phyloP scores from a whole-genome alignment of 2,113 vertebrate species.

The Passer domesticus region DNA sequence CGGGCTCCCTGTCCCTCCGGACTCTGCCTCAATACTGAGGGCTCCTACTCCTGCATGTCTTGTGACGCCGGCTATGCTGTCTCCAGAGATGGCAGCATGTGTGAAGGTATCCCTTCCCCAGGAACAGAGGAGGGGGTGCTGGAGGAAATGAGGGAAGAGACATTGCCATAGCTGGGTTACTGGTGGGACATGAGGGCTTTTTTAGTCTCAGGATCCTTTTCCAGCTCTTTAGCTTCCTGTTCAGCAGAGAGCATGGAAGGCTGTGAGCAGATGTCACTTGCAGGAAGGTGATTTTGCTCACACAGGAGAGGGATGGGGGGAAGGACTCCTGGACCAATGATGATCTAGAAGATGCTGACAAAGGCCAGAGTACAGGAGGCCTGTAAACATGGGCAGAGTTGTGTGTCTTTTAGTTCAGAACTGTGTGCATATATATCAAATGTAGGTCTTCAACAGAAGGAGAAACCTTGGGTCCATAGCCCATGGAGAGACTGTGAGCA shows the following conservation, averaged over 20 bases:
- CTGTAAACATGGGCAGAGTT: not conserved
- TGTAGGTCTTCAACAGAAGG: not conserved
- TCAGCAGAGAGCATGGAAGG: not conserved
- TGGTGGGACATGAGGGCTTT: not conserved
- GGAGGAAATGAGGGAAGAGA: not conserved
- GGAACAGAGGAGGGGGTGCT: not conserved
- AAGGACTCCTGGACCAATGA: not conserved
- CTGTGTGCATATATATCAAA: not conserved
- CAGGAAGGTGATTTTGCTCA: not conserved
- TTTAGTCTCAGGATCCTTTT: not conserved
- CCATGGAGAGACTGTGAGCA: not conserved
- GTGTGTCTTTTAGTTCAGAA: not conserved
- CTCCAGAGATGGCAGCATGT: conserved; percentile 78
- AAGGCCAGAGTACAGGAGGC: not conserved
- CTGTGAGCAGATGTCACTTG: not conserved
- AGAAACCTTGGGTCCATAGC: not conserved
- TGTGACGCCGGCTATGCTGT: conserved; percentile 81
- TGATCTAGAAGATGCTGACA: not conserved
- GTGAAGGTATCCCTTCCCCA: conserved; percentile 80
- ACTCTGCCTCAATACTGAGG: conserved; percentile 85
- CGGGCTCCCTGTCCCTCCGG: conserved; percentile 75
- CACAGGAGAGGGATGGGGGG: not conserved
- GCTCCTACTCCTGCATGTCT: conserved; percentile 83
- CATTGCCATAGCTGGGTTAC: not conserved
- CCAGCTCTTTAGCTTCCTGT: not conserved